Percentiles rank a stretch among this genome's conserved stretches.
Evolutionary conservation across 2,888 invertebrate species (phyloP).

Genomic region (Papilio protenor): DNA sequence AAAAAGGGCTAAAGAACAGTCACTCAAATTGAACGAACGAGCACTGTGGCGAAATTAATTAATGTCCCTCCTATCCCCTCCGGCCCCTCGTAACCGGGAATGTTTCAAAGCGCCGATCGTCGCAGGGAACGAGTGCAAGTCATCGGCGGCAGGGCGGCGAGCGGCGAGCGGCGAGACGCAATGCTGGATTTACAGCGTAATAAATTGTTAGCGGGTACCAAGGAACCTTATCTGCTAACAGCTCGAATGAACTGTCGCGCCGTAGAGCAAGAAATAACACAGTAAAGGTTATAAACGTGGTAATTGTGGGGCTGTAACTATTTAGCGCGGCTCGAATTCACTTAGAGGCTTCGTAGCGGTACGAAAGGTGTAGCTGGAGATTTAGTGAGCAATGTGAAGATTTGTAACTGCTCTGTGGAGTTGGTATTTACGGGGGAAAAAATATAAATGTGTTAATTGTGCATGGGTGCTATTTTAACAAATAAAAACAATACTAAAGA

Average conservation of each 20-base stretch:
- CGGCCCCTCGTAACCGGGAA: conserved; percentile 63
- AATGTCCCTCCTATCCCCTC: conserved; percentile 60
- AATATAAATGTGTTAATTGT: conserved; percentile 28
- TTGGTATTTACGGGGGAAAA: conserved; percentile 56
- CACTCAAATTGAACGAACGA: conserved; percentile 69
- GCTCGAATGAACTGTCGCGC: conserved; percentile 76
- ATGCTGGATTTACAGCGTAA: conserved; percentile 73
- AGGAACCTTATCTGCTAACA: conserved; percentile 74
- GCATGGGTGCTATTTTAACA: neutral
- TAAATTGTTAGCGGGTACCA: conserved; percentile 74
- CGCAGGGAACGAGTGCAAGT: conserved; percentile 72
- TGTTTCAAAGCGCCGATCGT: conserved; percentile 69
- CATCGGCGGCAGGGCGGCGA: conserved; percentile 62
- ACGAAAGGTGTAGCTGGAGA: conserved; percentile 58
- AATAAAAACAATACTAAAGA: neutral
- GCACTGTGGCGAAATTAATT: conserved; percentile 77
- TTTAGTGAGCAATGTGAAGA: conserved; percentile 52
- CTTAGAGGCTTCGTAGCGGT: conserved; percentile 45
- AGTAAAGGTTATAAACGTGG: conserved; percentile 56
- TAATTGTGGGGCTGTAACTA: conserved; percentile 49
- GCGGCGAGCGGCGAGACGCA: conserved; percentile 46
- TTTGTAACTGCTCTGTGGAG: conserved; percentile 20
- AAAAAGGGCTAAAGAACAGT: conserved; percentile 64
- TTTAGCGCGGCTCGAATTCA: conserved; percentile 47
- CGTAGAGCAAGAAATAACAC: conserved; percentile 58